These are phyloP conservation scores for Tautogolabrus adspersus DNA, from an alignment of 2,113 vertebrate genomes.

Conservation along the genomic window DNA sequence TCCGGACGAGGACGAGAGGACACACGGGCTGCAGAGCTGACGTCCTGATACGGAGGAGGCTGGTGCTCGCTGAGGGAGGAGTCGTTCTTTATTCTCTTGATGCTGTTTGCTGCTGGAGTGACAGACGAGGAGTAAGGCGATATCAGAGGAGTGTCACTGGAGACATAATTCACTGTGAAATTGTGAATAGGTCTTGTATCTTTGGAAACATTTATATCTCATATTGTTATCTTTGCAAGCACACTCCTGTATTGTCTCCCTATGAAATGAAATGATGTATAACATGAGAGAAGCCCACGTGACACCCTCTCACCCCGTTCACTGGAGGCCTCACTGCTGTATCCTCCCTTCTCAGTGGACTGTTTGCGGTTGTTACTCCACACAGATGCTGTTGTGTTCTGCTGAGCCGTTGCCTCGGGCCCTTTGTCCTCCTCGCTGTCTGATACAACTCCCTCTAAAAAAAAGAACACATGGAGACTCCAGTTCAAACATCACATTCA, in stretches of 20 bases:
- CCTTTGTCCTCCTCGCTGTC: conserved; percentile 94
- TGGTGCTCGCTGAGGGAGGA: conserved; percentile 89
- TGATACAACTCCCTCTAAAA: conserved; percentile 88
- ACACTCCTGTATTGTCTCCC: background rate
- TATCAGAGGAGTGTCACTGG: conserved; percentile 13
- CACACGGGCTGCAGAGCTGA: conserved; percentile 83
- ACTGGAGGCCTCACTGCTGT: conserved; percentile 91
- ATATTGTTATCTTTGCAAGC: too few species aligned
- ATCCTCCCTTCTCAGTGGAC: conserved; percentile 89
- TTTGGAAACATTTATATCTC: too few species aligned
- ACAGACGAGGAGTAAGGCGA: conserved; percentile 16
- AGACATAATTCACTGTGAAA: background rate
- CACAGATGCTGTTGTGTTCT: conserved; percentile 80
- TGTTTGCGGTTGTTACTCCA: conserved; percentile 89
- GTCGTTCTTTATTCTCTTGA: conserved; percentile 91
- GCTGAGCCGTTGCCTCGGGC: conserved; percentile 85
- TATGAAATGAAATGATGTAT: background rate
- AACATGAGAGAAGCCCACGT: background rate
- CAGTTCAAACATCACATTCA: conserved; percentile 5
- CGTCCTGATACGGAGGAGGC: conserved; percentile 92
- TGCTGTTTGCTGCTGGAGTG: conserved; percentile 85
- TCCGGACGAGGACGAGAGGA: conserved; percentile 86
- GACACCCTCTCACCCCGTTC: conserved; percentile 86
- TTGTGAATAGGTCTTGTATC: too few species aligned
- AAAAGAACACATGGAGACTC: conserved; percentile 40